Base-by-base conservation (phyloP, 2,888 invertebrate species). In the Chymomyza amoena region DNA sequence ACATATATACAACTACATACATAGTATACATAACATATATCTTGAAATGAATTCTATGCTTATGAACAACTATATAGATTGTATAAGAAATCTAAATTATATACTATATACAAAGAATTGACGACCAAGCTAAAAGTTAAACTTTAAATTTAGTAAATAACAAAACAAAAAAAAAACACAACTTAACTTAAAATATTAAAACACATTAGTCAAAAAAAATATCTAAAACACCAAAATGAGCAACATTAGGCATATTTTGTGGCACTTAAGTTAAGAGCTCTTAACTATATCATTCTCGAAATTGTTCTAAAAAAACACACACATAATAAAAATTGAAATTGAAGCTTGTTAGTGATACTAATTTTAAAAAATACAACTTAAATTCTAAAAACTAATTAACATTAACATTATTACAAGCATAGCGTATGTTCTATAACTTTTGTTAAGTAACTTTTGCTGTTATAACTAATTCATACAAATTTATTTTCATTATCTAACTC, bases 341-440 rank as follows among this genome's bases (percentile, higher is more conserved):
- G 77, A 89, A 90, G 91, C 91, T 91, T 91, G 88, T 90, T 91
- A 91, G 91, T 91, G 91, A 91, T 91, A 91, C 85, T 91, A 91
- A 90, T 89, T 91, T 90, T 88, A 91, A 89, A 83, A 62, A 68
- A 69, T 15, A 32, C 39, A 60, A 32, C 59, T 57, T 7, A 63
- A 68, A 10, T 6, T 45, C 39, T 45, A 45, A 45, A 45, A 45
- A 13, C 1, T 45, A 45, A 45, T 45, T 45, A 45, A 45, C 39
- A 45, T 45, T 6, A 13, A 39, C 39, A 39, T 39, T 39, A 39
- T 45, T 45, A 45, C 39, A 13, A 45, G 39, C 39, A 45, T 45
- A 45, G 39, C 39, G 39, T 45, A 13, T 45, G 39, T 45, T 45
- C 39, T 45, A 45, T 45, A 45, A 45, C 39, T 45, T 45, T 45